phyloP scores from a whole-genome alignment of 2,797 vertebrate species.

The Erpetoichthys calabaricus region DNA sequence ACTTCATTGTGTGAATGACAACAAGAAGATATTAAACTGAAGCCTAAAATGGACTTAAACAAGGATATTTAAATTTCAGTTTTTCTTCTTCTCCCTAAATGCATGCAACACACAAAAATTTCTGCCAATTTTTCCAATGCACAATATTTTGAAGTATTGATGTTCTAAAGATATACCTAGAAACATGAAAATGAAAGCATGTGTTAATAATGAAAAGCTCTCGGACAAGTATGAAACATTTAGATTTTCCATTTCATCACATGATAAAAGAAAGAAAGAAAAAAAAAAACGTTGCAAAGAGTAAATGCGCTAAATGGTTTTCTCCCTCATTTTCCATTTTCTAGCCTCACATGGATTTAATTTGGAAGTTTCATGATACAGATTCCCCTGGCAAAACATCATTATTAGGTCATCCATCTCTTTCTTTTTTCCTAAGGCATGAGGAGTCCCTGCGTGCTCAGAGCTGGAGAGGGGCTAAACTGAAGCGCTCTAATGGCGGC shows the following conservation, averaged over 20 bases:
- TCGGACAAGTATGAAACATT: not conserved
- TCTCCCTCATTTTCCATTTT: conserved; percentile 5
- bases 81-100: too few relatives aligned
- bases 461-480: too few relatives aligned
- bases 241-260: conserved; percentile 1
- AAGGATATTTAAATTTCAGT: too few relatives aligned
- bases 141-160: too few relatives aligned
- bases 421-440: not conserved
- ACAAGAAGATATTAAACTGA: too few relatives aligned
- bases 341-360: conserved; percentile 18
- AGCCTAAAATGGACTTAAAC: too few relatives aligned
- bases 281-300: not conserved
- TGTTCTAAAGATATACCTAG: too few relatives aligned
- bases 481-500: too few relatives aligned
- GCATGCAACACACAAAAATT: too few relatives aligned
- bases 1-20: too few relatives aligned
- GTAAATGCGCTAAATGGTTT: not conserved
- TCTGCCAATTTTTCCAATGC: too few relatives aligned
- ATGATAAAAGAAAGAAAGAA: not conserved
- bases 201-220: conserved; percentile 7
- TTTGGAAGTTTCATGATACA: conserved; percentile 13
- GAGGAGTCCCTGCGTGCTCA: too few relatives aligned
- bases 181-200: not conserved
- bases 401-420: conserved; percentile 23
- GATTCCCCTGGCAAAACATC: conserved; percentile 14